phyloP scores from a whole-genome alignment of 64 coral and sea anemone species.

The Astreopora myriophthalma region DNA sequence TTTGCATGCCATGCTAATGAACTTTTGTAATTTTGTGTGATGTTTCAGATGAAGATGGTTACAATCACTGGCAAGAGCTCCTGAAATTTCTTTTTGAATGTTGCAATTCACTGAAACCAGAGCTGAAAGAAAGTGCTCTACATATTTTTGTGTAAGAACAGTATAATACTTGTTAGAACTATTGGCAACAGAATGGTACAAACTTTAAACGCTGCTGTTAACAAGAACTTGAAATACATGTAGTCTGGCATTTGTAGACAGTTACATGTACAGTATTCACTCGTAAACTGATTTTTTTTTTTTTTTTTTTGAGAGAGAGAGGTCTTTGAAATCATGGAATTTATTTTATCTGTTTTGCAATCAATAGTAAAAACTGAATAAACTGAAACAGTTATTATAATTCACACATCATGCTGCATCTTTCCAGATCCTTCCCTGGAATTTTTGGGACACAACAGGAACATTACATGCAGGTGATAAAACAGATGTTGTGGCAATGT shows the following conservation, averaged over 20 bases:
- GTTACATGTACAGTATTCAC: too few relatives aligned
- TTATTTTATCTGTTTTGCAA: too few relatives aligned
- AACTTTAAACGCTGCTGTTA: too few relatives aligned
- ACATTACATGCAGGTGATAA: slow-evolving; percentile 96
- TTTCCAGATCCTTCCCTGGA: slow-evolving; percentile 87
- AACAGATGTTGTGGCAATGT: slow-evolving; percentile 94
- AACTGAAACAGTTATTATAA: too few relatives aligned
- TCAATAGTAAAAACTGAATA: too few relatives aligned
- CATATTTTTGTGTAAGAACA: slow-evolving; percentile 89
- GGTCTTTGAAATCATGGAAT: too few relatives aligned
- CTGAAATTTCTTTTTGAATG: slow-evolving; percentile 95
- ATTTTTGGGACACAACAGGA: slow-evolving; percentile 99
- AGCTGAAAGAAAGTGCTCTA: slow-evolving; percentile 88
- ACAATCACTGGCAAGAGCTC: slow-evolving; percentile 99
- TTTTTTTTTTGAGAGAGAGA: too few relatives aligned
- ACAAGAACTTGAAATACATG: too few relatives aligned
- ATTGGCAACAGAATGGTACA: too few relatives aligned
- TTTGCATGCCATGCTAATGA: too few relatives aligned
- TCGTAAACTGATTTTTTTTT: too few relatives aligned
- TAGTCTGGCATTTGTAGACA: too few relatives aligned
- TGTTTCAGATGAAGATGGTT: slow-evolving; percentile 93
- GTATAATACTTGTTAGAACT: not conserved
- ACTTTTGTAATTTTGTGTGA: not conserved
- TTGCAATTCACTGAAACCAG: slow-evolving; percentile 82
- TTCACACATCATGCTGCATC: not conserved